Base-by-base conservation (phyloP, 2,113 vertebrate species). In the Anhinga rufa region DNA sequence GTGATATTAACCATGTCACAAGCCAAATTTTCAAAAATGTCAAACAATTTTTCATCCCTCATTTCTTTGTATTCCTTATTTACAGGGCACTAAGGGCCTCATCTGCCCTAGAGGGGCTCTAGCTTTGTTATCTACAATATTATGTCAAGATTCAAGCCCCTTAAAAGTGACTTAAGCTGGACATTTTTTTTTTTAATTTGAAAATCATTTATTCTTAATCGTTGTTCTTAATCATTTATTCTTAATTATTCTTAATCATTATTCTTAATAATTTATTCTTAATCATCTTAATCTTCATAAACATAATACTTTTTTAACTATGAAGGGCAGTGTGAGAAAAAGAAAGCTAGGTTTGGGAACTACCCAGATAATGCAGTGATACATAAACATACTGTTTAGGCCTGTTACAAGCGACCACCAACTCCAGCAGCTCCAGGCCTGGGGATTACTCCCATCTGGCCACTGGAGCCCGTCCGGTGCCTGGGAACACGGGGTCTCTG, bases 401-500 rank as follows among this genome's bases (percentile, higher is more conserved):
- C 15, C 10, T 69, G 7, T 55, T 84, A 12, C 46, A 76, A 49
- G 15, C 0, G 0, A 4, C 22, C 16, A 32, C 10, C 25, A 28
- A 12, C 11, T 69, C 70, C 55, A 69, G 32, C 15, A 34, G 9
- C 36, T 76, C 55, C 49, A 69, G 62, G 18, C 4, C 21, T 21
- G 10, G 13, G 22, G 12, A 49, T 29, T 55, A 32, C 18, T 82
- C 69, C 11, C 46, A 11, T 17, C 26, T 4, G 1, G 8, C 14
- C 1, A 2, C 38, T 31, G 34, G 44, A 46, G 12, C 46, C 25
- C 17, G 2, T 4, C 31, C 1, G 2, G 20, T 46, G 7, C 29
- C 24, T 0, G 2, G 21, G 20, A 11, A 40, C 17, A 14, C 1
- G 0, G 19, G 20, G 12, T 22, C 18, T 70, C 22, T 32, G 32